Evolutionary conservation across 1,140 invertebrate genomes (phyloP).

Genomic region (Drosophila kepulauana): DNA sequence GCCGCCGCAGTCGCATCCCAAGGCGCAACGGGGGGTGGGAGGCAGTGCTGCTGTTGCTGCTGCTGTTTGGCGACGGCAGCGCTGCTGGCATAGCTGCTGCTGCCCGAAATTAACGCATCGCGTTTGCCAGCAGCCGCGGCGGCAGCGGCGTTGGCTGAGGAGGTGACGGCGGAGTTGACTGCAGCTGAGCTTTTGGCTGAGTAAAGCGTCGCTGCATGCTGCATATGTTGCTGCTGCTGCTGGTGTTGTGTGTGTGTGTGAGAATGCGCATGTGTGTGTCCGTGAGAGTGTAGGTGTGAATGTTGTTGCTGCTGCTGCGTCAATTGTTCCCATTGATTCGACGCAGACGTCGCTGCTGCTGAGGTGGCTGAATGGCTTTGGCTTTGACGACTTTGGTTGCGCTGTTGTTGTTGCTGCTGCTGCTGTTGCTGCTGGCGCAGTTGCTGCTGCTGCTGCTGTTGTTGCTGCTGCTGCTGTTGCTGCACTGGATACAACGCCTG

Average conservation of each 20-base stretch:
- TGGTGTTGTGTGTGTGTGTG: constrained; percentile 16
- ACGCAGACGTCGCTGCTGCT: constrained; percentile 57
- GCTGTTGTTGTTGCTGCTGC: constrained; percentile 70
- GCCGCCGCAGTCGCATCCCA: constrained; percentile 68
- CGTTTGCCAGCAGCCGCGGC: constrained; percentile 65
- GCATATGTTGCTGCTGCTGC: constrained; percentile 37
- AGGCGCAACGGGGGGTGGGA: constrained; percentile 61
- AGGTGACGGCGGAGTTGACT: constrained; percentile 19
- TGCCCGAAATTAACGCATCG: constrained; percentile 83
- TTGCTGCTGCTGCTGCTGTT: constrained; percentile 62
- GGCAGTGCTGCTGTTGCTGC: constrained; percentile 67
- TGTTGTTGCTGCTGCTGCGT: constrained; percentile 52
- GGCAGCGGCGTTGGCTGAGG: constrained; percentile 41
- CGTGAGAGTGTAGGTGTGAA: constrained; percentile 22
- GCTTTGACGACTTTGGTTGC: constrained; percentile 82
- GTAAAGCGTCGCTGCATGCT: constrained; percentile 61
- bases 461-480: constrained; percentile 70
- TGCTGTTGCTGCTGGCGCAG: constrained; percentile 53
- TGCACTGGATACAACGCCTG: constrained; percentile 84
- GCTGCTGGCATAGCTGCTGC: constrained; percentile 61
- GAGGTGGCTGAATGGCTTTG: constrained; percentile 73
- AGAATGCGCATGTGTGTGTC: constrained; percentile 48
- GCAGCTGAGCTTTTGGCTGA: constrained; percentile 55
- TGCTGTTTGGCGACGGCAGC: constrained; percentile 40
- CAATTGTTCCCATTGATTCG: constrained; percentile 79